phyloP scores from a whole-genome alignment of 2,888 invertebrate species.

The Iphiclides podalirius region DNA sequence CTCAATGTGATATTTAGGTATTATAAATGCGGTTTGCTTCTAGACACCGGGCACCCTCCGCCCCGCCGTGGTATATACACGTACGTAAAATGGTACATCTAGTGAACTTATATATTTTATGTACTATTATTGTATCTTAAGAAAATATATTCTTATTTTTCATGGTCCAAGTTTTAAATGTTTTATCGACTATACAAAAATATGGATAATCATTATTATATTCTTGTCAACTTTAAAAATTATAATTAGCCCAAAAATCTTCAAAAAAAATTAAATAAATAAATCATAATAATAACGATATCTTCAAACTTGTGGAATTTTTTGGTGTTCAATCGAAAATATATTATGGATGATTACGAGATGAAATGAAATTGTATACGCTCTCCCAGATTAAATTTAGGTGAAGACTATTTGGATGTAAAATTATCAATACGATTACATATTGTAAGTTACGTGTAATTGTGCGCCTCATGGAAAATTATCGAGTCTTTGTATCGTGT shows the following conservation, averaged over 20 bases:
- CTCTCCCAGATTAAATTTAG: conserved; percentile 76
- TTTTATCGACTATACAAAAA: conserved; percentile 80
- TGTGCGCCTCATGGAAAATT: conserved; percentile 75
- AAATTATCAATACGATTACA: conserved; percentile 73
- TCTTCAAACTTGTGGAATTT: conserved; percentile 77
- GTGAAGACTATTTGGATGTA: conserved; percentile 76
- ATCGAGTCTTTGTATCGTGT: conserved; percentile 78
- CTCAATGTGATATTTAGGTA: conserved; percentile 81
- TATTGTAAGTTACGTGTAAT: conserved; percentile 73
- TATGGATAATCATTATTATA: conserved; percentile 79
- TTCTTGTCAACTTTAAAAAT: conserved; percentile 75
- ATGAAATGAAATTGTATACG: conserved; percentile 75
- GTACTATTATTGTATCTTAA: conserved; percentile 79
- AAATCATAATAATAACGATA: conserved; percentile 34
- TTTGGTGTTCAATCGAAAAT: conserved; percentile 78
- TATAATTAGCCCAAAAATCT: conserved; percentile 69
- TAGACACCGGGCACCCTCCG: conserved; percentile 44
- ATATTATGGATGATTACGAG: conserved; percentile 66
- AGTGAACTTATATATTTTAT: conserved; percentile 80
- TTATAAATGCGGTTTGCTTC: conserved; percentile 72
- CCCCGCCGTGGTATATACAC: conserved; percentile 54
- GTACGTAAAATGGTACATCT: conserved; percentile 70
- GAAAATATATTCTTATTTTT: conserved; percentile 80
- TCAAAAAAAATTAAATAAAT: conserved; percentile 52
- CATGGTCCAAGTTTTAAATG: conserved; percentile 81